Conservation (phyloP, 64 coral and sea anemone species). For the Catalaphyllia jardinei region DNA sequence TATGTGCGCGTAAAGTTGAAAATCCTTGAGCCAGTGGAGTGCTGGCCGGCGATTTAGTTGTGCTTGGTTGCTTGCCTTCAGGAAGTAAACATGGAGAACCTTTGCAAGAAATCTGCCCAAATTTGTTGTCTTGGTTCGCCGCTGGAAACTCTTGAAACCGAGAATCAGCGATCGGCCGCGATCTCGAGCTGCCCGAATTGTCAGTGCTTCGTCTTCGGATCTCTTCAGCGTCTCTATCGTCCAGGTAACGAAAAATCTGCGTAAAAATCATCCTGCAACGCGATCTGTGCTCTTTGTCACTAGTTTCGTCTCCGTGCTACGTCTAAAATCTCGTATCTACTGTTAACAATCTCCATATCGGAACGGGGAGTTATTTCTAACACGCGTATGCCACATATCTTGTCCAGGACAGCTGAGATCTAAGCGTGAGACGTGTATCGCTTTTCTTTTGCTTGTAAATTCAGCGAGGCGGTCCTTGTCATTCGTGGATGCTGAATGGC, state of each 20-base stretch:
- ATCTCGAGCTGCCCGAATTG: background rate
- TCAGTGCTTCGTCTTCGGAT: background rate
- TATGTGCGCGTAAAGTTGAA: background rate
- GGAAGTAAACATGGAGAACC: background rate
- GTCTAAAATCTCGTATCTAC: background rate
- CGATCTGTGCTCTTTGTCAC: background rate
- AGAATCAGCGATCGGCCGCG: background rate
- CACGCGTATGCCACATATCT: background rate
- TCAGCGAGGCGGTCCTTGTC: background rate
- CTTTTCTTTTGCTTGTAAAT: conserved; percentile 6
- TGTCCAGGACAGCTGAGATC: background rate
- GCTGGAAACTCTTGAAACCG: background rate
- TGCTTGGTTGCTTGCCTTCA: background rate
- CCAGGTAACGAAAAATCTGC: conserved; percentile 41
- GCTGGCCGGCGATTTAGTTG: background rate
- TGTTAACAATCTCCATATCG: conserved; percentile 1
- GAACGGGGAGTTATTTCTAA: background rate
- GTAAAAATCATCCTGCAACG: conserved; percentile 30
- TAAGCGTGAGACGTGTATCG: background rate
- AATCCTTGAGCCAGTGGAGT: background rate
- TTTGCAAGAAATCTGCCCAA: background rate
- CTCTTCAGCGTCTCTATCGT: conserved; percentile 32
- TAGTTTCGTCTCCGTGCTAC: background rate
- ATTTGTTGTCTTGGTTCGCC: background rate
- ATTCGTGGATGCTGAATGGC: background rate